phyloP scores from a whole-genome alignment of 2,797 vertebrate species.

The Pseudochirops corinnae region DNA sequence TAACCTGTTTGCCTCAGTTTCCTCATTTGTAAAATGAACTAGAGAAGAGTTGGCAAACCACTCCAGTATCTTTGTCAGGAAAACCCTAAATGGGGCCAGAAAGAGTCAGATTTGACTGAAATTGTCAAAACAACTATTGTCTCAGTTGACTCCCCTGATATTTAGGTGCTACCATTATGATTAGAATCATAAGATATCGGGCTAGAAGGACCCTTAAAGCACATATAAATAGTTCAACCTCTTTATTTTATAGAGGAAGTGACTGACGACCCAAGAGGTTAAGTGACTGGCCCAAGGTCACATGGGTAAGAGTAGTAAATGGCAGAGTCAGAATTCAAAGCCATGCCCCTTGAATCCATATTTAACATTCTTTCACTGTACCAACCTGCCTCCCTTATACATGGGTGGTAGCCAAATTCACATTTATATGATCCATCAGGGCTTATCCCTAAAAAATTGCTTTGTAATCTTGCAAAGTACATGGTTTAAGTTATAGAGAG shows the following conservation, averaged over 20 bases:
- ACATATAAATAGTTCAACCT: background rate
- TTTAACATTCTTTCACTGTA: background rate
- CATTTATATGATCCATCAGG: background rate
- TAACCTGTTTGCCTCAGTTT: background rate
- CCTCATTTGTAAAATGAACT: background rate
- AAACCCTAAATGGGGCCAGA: background rate
- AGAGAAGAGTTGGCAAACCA: background rate
- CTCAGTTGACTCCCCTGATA: background rate
- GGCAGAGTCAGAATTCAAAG: background rate
- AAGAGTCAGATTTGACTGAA: background rate
- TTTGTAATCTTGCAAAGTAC: background rate
- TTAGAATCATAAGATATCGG: background rate
- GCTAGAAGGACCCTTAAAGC: background rate
- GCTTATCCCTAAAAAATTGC: background rate
- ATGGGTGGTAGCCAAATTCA: background rate
- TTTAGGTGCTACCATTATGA: background rate
- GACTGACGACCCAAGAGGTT: background rate
- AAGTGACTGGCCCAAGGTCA: background rate
- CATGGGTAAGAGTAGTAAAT: background rate
- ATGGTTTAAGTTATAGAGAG: background rate
- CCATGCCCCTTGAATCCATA: background rate
- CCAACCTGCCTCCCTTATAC: background rate
- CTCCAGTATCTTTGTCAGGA: background rate
- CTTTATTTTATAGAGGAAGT: background rate
- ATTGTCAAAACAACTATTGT: background rate